Percentiles rank a stretch among this genome's conserved stretches.
Evolutionary conservation across 2,797 vertebrate species (phyloP).

Genomic region (Rhodeus uyekii): DNA sequence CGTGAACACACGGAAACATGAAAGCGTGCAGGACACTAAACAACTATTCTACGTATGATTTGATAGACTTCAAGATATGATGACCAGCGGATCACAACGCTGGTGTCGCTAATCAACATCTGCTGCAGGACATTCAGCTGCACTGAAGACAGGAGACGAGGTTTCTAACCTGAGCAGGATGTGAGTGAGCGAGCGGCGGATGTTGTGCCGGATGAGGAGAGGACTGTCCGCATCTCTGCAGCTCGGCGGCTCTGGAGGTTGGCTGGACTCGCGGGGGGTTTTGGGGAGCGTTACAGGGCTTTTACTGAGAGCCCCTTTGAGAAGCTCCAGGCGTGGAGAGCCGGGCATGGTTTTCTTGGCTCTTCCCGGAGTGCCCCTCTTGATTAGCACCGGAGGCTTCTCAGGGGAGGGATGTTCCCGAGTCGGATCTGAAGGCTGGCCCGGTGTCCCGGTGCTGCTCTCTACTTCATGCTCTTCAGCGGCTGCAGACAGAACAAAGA

Average conservation of each 20-base stretch:
- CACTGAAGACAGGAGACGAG: not conserved
- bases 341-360: slow-evolving; percentile 68
- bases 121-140: not conserved
- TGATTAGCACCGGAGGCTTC: slow-evolving; percentile 51
- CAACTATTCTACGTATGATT: no score
- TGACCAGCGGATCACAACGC: no score
- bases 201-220: slow-evolving; percentile 89
- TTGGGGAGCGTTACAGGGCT: slow-evolving; percentile 68
- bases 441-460: slow-evolving; percentile 64
- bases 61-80: no score
- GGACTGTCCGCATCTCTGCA: slow-evolving; percentile 67
- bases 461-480: slow-evolving; percentile 59
- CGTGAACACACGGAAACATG: no score
- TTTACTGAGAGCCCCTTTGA: slow-evolving; percentile 68
- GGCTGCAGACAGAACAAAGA: slow-evolving; percentile 56
- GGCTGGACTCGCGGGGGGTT: slow-evolving; percentile 61
- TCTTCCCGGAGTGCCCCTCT: slow-evolving; percentile 61
- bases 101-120: no score
- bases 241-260: slow-evolving; percentile 58
- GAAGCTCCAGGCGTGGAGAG: slow-evolving; percentile 61
- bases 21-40: no score
- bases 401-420: slow-evolving; percentile 21
- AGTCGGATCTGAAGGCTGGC: slow-evolving; percentile 46
- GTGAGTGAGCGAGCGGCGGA: slow-evolving; percentile 88
- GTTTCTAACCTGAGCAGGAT: slow-evolving; percentile 88